phyloP scores from a whole-genome alignment of 2,888 invertebrate species.

The Mythimna albipuncta region DNA sequence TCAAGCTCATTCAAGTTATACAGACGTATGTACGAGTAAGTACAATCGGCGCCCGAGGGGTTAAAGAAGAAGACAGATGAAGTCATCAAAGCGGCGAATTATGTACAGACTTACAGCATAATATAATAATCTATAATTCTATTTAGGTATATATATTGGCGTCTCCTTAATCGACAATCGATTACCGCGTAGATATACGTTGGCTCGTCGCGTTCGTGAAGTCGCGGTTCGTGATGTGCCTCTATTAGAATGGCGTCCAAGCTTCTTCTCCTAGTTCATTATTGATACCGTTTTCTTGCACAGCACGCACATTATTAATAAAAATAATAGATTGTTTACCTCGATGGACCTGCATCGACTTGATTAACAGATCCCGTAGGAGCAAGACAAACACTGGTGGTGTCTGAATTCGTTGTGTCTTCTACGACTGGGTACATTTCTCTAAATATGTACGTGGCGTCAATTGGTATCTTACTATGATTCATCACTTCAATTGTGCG shows the following conservation, averaged over 20 bases:
- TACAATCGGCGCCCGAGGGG: no score
- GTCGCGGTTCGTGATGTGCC: no score
- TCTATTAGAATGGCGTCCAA: no score
- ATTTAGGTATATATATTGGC: no score
- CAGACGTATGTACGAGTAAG: no score
- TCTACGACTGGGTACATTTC: slow-evolving; percentile 84
- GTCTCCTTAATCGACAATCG: no score
- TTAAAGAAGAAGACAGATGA: background rate
- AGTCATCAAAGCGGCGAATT: slow-evolving; percentile 30
- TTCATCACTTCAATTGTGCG: slow-evolving; percentile 91
- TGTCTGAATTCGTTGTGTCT: slow-evolving; percentile 78
- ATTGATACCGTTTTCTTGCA: no score
- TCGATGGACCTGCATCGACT: slow-evolving; percentile 72
- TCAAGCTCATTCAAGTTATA: no score
- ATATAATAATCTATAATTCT: no score
- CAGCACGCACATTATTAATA: background rate
- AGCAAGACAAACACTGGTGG: slow-evolving; percentile 82
- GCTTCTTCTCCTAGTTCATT: no score
- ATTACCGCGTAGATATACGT: no score
- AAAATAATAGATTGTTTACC: slow-evolving; percentile 68
- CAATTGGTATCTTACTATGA: slow-evolving; percentile 88
- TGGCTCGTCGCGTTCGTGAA: no score
- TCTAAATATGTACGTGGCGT: slow-evolving; percentile 88
- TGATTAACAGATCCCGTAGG: slow-evolving; percentile 66
- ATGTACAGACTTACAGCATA: background rate